Base-by-base conservation (phyloP, 1,140 invertebrate genomes). In the Orussus abietinus region DNA sequence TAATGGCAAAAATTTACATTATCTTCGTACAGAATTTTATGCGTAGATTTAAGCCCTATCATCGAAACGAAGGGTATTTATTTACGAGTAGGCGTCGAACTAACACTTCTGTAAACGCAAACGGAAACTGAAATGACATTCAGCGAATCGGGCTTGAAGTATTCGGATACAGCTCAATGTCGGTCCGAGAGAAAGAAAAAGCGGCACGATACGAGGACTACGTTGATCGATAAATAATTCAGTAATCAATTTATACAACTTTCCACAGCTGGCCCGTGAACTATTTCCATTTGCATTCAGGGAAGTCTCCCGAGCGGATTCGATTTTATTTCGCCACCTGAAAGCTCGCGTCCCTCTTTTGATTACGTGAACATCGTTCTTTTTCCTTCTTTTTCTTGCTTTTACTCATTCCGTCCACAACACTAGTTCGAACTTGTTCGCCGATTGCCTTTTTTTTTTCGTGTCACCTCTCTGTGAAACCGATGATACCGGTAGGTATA, bases 151-250 rank as follows among this genome's bases (percentile, higher is more conserved):
- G n/a, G n/a, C n/a, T n/a, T n/a, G n/a, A n/a, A n/a, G n/a, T n/a
- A n/a, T n/a, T n/a, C n/a, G n/a, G n/a, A n/a, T n/a, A n/a, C n/a
- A n/a, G n/a, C n/a, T n/a, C n/a, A n/a, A n/a, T n/a, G n/a, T n/a
- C n/a, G n/a, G n/a, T n/a, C n/a, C n/a, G n/a, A n/a, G n/a, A n/a
- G n/a, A n/a, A n/a, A n/a, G n/a, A n/a, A n/a, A n/a, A n/a, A n/a
- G n/a, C n/a, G n/a, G n/a, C n/a, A n/a, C n/a, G n/a, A n/a, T n/a
- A n/a, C n/a, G n/a, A n/a, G n/a, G n/a, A n/a, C n/a, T n/a, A n/a
- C n/a, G n/a, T n/a, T n/a, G n/a, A n/a, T n/a, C 37, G 45, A 52
- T 45, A 48, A 52, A 52, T 51, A 51, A 51, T 51, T 51, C 49
- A 51, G 41, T 51, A 47, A 51, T 51, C 49, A 51, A 51, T 51